Conservation (phyloP, 2,797 vertebrate genomes). For the Enteromius radiatus region DNA sequence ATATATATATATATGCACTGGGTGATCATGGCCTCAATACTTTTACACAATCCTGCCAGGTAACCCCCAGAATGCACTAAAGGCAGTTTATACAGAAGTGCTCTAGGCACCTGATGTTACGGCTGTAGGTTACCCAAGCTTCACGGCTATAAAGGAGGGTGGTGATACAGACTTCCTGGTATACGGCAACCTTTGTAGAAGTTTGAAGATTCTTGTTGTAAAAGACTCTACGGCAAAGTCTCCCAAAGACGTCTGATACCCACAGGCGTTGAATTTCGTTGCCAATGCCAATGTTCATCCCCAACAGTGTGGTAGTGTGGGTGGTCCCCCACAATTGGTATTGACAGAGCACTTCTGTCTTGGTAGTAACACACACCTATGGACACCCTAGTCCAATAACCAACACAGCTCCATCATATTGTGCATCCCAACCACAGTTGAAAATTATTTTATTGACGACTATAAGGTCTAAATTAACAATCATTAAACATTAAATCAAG, state of each 20-base stretch:
- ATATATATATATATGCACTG: not conserved
- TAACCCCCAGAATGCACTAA: too few relatives aligned
- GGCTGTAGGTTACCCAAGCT: too few relatives aligned
- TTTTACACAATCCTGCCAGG: too few relatives aligned
- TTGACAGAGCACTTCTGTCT: not conserved
- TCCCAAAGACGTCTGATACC: conserved; percentile 22
- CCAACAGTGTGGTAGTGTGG: conserved; percentile 12
- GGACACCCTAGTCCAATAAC: not conserved
- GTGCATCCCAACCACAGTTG: not conserved
- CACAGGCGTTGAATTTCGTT: conserved; percentile 22
- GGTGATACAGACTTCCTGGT: conserved; percentile 57
- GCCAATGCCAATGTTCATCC: conserved; percentile 12
- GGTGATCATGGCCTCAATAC: too few relatives aligned
- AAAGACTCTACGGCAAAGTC: conserved; percentile 1
- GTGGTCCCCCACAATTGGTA: too few relatives aligned
- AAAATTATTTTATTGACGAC: not conserved
- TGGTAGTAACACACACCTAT: not conserved
- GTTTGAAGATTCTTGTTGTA: conserved; percentile 50
- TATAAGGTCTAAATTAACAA: not conserved
- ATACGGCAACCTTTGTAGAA: conserved; percentile 52
- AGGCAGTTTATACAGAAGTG: too few relatives aligned
- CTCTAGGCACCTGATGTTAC: too few relatives aligned
- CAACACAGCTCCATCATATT: too few relatives aligned
- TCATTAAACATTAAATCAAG: too few relatives aligned
- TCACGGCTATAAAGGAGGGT: too few relatives aligned